Evolutionary conservation across 2,888 invertebrate species (phyloP).

Genomic region (Torymus aiolomorphi): DNA sequence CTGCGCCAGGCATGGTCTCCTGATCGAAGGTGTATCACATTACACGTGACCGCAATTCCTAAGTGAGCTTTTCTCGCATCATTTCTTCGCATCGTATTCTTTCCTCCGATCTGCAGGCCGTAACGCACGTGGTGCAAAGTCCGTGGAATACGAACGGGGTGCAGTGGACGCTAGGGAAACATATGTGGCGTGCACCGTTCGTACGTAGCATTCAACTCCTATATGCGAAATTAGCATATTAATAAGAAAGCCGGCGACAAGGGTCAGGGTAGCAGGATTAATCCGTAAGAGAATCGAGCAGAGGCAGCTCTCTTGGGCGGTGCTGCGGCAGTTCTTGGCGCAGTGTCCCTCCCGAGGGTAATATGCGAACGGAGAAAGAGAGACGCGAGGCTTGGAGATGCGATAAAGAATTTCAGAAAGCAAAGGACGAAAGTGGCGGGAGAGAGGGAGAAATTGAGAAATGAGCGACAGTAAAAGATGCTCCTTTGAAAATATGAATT

Average conservation of each 20-base stretch:
- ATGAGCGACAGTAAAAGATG: slow-evolving; percentile 47
- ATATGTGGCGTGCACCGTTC: slow-evolving; percentile 5
- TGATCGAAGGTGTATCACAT: slow-evolving; percentile 73
- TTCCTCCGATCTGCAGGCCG: neutral
- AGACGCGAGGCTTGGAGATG: neutral
- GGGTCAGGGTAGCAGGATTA: slow-evolving; percentile 74
- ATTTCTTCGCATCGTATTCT: neutral
- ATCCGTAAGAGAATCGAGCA: slow-evolving; percentile 63
- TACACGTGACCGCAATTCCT: slow-evolving; percentile 72
- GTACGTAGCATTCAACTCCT: no score
- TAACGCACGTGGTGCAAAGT: neutral
- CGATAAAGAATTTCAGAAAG: no score
- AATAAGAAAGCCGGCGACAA: slow-evolving; percentile 75
- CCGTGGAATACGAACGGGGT: slow-evolving; percentile 7
- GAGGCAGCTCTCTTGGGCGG: no score
- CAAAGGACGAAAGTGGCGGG: neutral
- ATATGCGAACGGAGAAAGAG: slow-evolving; percentile 7
- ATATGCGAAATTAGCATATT: slow-evolving; percentile 73
- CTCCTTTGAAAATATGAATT: slow-evolving; percentile 69
- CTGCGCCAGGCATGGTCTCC: slow-evolving; percentile 65
- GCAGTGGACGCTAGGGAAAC: neutral
- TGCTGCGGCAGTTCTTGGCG: no score
- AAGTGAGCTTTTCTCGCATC: slow-evolving; percentile 15
- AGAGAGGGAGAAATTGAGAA: slow-evolving; percentile 3
- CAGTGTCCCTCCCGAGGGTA: slow-evolving; percentile 7